These are phyloP conservation scores for Myotis lucifugus DNA, from an alignment of 2,113 vertebrate genomes.

Conservation along the genomic window DNA sequence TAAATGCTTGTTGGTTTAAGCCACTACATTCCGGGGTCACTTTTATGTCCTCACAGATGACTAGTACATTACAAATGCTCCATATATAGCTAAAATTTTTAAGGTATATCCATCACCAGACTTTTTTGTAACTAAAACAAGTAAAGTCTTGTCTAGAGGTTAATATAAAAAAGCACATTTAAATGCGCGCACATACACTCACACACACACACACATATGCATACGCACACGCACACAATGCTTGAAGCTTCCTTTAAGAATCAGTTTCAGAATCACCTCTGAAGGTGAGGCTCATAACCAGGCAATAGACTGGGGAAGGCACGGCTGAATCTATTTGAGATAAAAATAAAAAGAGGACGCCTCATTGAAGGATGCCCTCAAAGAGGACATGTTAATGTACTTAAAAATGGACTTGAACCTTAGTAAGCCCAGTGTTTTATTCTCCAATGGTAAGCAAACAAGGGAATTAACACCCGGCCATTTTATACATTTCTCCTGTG, in stretches of 20 bases:
- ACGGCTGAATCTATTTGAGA: neutral
- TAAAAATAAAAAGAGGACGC: conserved; percentile 21
- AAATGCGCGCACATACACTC: neutral
- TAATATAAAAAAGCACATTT: neutral
- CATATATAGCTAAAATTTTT: neutral
- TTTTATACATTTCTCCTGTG: neutral
- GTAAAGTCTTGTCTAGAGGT: neutral
- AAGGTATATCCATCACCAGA: neutral
- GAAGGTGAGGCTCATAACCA: neutral
- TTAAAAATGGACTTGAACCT: neutral
- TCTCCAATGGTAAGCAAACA: neutral
- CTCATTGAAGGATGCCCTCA: neutral
- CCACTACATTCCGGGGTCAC: neutral
- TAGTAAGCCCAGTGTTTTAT: neutral
- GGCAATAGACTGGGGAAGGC: neutral
- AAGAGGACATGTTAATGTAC: neutral
- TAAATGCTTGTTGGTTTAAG: neutral
- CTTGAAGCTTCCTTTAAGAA: conserved; percentile 32
- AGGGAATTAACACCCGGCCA: neutral
- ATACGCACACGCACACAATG: neutral
- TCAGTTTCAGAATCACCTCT: conserved; percentile 1
- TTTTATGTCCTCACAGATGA: neutral
- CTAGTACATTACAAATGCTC: neutral
- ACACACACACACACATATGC: too few species aligned
- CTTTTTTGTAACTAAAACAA: neutral